Evolutionary conservation across 2,888 invertebrate species (phyloP).

Genomic region (Ochlodes sylvanus): DNA sequence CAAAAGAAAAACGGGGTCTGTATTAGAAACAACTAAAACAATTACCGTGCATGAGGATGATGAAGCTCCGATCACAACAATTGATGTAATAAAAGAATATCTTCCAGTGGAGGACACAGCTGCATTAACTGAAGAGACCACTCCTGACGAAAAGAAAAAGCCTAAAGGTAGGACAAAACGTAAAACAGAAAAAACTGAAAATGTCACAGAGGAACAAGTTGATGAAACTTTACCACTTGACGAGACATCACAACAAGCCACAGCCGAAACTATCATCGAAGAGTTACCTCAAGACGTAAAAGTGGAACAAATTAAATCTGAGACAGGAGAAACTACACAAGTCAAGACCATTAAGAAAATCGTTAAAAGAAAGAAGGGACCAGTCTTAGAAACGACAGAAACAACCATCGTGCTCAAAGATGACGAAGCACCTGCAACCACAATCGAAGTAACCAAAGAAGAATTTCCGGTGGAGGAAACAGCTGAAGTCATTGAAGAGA

Average conservation of each 20-base stretch:
- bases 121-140: too few relatives aligned
- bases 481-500: too few relatives aligned
- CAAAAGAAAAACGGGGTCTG: constrained; percentile 44
- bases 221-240: background rate
- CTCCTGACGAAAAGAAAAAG: too few relatives aligned
- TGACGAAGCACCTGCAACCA: constrained; percentile 49
- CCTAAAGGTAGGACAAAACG: too few relatives aligned
- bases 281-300: constrained; percentile 50
- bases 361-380: constrained; percentile 45
- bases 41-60: constrained; percentile 45
- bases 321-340: constrained; percentile 51
- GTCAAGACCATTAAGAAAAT: constrained; percentile 54
- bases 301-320: constrained; percentile 61
- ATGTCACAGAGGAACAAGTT: constrained; percentile 35
- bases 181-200: constrained; percentile 46
- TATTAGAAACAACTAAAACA: constrained; percentile 45
- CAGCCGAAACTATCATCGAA: background rate
- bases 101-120: constrained; percentile 41
- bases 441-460: constrained; percentile 44
- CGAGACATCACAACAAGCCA: background rate
- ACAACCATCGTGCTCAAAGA: constrained; percentile 46
- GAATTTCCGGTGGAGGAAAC: constrained; percentile 51
- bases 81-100: constrained; percentile 42
- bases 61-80: constrained; percentile 41
- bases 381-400: constrained; percentile 46